Percentiles rank a stretch among this genome's conserved stretches.
Conservation (phyloP, 2,797 vertebrate species). For the Ispidina lecontei region DNA sequence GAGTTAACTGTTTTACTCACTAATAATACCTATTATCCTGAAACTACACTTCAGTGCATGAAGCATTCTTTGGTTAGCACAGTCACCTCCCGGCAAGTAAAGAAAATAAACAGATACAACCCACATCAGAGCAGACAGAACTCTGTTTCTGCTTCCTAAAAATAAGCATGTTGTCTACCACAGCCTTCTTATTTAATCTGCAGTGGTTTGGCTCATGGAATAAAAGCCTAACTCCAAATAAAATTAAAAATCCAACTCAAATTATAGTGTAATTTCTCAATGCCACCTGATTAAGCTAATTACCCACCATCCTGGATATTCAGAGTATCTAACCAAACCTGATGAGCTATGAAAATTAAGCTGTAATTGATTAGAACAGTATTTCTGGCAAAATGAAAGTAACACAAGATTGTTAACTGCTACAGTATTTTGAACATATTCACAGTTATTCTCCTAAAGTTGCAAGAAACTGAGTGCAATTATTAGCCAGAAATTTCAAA, state of each 20-base stretch:
- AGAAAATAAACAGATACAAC: not conserved
- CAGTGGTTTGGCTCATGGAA: not conserved
- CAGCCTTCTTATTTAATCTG: not conserved
- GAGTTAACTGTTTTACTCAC: not conserved
- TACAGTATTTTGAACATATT: not conserved
- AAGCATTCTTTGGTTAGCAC: not conserved
- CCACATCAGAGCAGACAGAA: not conserved
- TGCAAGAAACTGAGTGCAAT: not conserved
- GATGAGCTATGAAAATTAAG: not conserved
- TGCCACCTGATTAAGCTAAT: not conserved
- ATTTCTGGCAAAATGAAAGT: not conserved
- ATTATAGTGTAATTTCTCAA: not conserved
- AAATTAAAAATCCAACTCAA: not conserved
- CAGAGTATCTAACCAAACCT: not conserved
- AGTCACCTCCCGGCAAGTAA: not conserved
- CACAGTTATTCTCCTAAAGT: not conserved
- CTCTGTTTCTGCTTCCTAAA: not conserved
- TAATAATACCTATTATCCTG: not conserved
- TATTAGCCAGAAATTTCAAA: not conserved
- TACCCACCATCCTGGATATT: not conserved
- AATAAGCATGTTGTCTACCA: fast-evolving
- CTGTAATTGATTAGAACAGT: not conserved
- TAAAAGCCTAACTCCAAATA: not conserved
- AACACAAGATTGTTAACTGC: not conserved
- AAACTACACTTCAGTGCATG: not conserved